These are phyloP conservation scores for Porphyrio hochstetteri DNA, from an alignment of 2,113 vertebrate genomes.

Conservation along the genomic window DNA sequence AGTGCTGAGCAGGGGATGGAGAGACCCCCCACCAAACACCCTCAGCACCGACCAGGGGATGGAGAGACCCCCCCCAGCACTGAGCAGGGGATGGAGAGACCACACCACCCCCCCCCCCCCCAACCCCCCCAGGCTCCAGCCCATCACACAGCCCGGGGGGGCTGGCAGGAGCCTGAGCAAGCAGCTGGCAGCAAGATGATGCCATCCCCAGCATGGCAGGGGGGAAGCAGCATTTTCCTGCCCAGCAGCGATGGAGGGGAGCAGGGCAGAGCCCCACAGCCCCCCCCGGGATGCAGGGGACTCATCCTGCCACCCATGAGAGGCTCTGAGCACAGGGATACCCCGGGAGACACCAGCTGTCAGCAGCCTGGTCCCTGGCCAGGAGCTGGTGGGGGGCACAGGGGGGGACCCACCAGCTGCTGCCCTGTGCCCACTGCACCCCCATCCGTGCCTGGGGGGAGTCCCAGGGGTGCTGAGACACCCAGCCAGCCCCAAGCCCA, in stretches of 20 bases:
- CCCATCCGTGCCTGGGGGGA: not conserved
- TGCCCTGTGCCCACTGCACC: not conserved
- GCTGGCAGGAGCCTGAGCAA: not conserved
- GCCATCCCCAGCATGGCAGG: accelerated
- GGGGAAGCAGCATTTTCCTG: accelerated
- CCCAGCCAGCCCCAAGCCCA: not conserved
- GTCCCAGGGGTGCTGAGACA: not conserved
- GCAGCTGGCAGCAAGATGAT: too few species aligned
- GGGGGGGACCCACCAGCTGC: not conserved
- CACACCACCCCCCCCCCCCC: too few species aligned
- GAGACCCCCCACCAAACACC: too few species aligned
- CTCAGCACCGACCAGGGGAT: too few species aligned
- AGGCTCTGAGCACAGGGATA: accelerated
- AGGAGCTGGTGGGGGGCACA: too few species aligned
- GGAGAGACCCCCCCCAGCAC: too few species aligned
- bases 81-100: too few species aligned
- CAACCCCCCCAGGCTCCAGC: not conserved
- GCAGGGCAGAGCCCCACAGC: not conserved
- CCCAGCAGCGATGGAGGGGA: not conserved
- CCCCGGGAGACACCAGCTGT: accelerated
- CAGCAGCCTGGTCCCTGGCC: not conserved
- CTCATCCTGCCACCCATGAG: not conserved
- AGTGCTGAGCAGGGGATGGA: too few species aligned
- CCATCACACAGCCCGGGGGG: accelerated
- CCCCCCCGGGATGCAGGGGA: too few species aligned